These are phyloP conservation scores for Adelosebastes latens DNA, from an alignment of 2,797 vertebrate species.

Conservation along the genomic window DNA sequence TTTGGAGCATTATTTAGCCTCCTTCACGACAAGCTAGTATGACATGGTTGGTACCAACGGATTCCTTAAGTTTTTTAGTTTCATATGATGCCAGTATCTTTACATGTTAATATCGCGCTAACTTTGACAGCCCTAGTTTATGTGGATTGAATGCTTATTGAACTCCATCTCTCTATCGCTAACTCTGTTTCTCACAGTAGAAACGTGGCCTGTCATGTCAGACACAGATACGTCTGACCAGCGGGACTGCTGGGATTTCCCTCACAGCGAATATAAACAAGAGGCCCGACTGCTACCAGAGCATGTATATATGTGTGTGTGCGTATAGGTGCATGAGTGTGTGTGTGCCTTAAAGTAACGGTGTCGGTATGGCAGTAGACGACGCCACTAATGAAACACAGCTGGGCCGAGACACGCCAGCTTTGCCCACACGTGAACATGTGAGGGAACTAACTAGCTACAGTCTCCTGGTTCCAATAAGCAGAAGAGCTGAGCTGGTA, in stretches of 20 bases:
- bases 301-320: constrained; percentile 9
- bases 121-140: constrained; percentile 8
- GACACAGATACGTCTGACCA: constrained; percentile 18
- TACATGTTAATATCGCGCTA: too few relatives aligned
- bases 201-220: constrained; percentile 24
- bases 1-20: too few relatives aligned
- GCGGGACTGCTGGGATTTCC: constrained; percentile 41
- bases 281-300: constrained; percentile 31
- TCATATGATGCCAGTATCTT: too few relatives aligned
- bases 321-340: neutral
- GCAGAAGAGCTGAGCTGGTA: constrained; percentile 70
- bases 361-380: constrained; percentile 71
- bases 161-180: neutral
- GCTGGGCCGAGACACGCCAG: constrained; percentile 75
- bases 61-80: too few relatives aligned
- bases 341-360: constrained; percentile 38
- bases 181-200: constrained; percentile 28
- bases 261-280: constrained; percentile 46
- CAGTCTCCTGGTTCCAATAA: constrained; percentile 69
- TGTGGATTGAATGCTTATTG: constrained; percentile 3
- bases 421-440: constrained; percentile 71
- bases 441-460: constrained; percentile 45
- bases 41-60: too few relatives aligned
- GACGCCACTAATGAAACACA: constrained; percentile 79
- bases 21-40: too few relatives aligned